Conservation (phyloP, 2,797 vertebrate species). For the Dipus sagitta region DNA sequence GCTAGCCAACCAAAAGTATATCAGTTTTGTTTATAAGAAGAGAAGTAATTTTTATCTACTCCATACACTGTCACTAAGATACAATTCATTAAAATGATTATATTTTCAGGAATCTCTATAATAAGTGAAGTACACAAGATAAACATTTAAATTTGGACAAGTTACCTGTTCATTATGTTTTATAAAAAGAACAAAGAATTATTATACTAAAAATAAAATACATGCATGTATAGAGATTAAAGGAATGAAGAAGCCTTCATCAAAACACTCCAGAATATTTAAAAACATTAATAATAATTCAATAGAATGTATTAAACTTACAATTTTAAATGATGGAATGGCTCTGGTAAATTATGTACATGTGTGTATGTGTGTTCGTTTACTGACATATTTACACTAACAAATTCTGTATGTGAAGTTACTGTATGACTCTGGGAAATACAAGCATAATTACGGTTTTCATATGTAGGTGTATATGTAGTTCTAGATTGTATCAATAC, state of each 20-base stretch:
- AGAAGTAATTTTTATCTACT: neutral
- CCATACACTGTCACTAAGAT: neutral
- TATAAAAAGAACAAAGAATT: neutral
- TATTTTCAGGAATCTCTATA: neutral
- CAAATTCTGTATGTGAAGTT: neutral
- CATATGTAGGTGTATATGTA: neutral
- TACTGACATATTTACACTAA: too few relatives aligned
- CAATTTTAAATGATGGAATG: neutral
- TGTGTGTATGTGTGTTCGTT: neutral
- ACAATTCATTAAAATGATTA: neutral
- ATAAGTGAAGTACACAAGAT: neutral
- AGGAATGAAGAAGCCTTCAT: neutral
- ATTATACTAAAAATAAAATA: neutral
- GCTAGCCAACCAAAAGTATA: neutral
- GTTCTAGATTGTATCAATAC: neutral
- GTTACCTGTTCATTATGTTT: neutral
- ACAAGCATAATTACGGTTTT: neutral
- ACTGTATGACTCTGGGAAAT: neutral
- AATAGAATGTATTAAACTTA: neutral
- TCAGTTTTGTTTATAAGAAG: neutral
- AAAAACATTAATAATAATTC: neutral
- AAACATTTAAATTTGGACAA: neutral
- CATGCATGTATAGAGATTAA: neutral
- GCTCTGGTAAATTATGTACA: neutral
- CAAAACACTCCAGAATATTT: neutral